Base-by-base conservation (phyloP, 2,113 vertebrate species). In the Hyperoodon ampullatus region DNA sequence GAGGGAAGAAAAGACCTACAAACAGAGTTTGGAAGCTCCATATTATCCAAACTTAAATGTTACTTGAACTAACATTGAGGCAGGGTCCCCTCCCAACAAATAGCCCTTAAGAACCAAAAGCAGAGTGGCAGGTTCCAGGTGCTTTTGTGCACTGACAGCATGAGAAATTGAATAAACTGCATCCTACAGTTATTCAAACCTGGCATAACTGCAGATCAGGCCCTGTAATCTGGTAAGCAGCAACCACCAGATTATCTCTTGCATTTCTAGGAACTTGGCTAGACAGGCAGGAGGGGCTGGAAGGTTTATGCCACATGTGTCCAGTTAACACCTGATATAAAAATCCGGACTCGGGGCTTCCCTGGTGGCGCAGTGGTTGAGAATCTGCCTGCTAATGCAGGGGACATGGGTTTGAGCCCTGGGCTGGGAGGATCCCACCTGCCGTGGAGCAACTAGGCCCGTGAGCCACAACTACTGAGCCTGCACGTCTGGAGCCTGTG, bases 291-390 rank as follows among this genome's bases (percentile, higher is more conserved):
- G 65, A 66, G 24, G 44, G 42, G 24, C 28, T 58, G 15, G 65
- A 89, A 89, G 42, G 66, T 74, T 88, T 74, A 66, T 42, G 47
- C 66, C 58, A 96, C n/a, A 35, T 75, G 66, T 68, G 16, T 93
- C 44, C 47, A 83, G 50, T 35, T 96, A 91, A 77, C 90, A 72
- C 39, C 28, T 47, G 55, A 71, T 21, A 7, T 26, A 86, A 87
- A 66, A 88, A 81, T 42, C 16, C 53, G 86, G 39, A 70, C 39
- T 83, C 35, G 39, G 42, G 42, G 42, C 42, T 42, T 42, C 6
- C 42, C 42, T 42, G 42, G 42, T 42, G 42, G 42, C 42, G 42
- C 42, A 42, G 42, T 42, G 42, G 42, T 42, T 42, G 42, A 42
- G 42, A 42, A 6, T 42, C 42, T 6, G 42, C 6, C 6, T 6